Base-by-base conservation (phyloP, 2,888 invertebrate species). In the Rambutsinella grinnellia region DNA sequence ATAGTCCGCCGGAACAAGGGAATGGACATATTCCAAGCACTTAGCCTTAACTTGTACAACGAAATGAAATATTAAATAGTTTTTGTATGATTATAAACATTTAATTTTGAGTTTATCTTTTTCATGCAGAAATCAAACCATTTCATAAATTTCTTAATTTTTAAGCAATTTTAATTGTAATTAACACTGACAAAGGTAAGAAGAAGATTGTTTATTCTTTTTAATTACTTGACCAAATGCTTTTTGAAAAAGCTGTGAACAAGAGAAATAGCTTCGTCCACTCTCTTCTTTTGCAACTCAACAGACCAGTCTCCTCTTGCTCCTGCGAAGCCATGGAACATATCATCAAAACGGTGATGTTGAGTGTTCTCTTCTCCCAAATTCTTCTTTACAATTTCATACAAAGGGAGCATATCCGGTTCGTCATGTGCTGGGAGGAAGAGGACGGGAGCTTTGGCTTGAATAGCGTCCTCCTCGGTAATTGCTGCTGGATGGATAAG, bases 281-380 rank as follows among this genome's bases (percentile, higher is more conserved):
- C 83, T 19, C 81, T 51, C 44, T 80, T 78, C 10, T 76, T 27
- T 47, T 81, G 81, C 8, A 79, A 19, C 8, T 78, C 77, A 21
- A 77, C 63, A 2, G 49, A 72, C 46, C 81, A 68, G 44, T 81
- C 78, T 13, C 81, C 83, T n/a, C 83, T 53, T 19, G 79, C 81
- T 8, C 74, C 79, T n/a, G 76, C 76, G 53, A 78, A 82, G n/a
- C 82, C 82, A 61, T 82, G 82, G 17, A 67, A 57, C 76, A 80
- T 76, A 44, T 82, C 82, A 2, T 79, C 81, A 28, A 82, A 81
- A 10, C 79, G 69, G 28, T 75, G 74, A 63, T 80, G 81, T 3
- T 49, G 80, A 24, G 61, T 23, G 6, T 76, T 76, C 2, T 78
- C 79, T 2, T 72, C 78, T 0, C 81, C 81, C 15, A 80, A 47